Conservation (phyloP, 1,140 invertebrate genomes). For the Agrilus planipennis region DNA sequence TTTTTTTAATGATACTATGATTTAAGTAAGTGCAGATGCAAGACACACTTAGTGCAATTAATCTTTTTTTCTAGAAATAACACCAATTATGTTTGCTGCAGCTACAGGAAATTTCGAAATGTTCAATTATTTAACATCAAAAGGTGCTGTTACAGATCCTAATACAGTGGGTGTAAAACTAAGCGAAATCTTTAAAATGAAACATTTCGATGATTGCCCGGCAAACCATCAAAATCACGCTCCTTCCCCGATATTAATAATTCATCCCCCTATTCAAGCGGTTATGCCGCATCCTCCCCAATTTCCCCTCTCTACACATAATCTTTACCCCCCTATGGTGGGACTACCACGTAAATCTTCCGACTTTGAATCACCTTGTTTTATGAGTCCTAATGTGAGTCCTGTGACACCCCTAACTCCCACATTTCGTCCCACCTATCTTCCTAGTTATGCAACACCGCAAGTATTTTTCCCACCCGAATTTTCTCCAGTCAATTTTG, state of each 20-base stretch:
- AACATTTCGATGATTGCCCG: background rate
- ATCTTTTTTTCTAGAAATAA: conserved; percentile 19
- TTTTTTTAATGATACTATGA: conserved; percentile 4
- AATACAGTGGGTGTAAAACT: too few relatives aligned
- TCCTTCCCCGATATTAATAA: background rate
- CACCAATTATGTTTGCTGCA: conserved; percentile 28
- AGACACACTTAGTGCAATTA: conserved; percentile 3
- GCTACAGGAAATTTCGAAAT: conserved; percentile 17
- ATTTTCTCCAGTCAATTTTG: conserved; percentile 17
- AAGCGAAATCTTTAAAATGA: background rate
- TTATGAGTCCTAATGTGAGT: conserved; percentile 7
- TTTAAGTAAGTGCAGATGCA: conserved; percentile 2
- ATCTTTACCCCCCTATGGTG: conserved; percentile 6
- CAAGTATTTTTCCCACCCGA: conserved; percentile 24
- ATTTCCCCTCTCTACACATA: conserved; percentile 5
- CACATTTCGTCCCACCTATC: conserved; percentile 15
- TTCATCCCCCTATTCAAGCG: conserved; percentile 10
- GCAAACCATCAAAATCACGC: conserved; percentile 1
- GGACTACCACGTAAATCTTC: conserved; percentile 10
- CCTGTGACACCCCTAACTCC: conserved; percentile 12
- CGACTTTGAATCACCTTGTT: conserved; percentile 3
- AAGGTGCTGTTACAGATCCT: conserved; percentile 15
- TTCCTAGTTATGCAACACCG: conserved; percentile 1
- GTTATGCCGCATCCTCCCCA: conserved; percentile 2
- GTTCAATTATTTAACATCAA: conserved; percentile 13